phyloP scores from a whole-genome alignment of 2,113 vertebrate genomes.

The Tachysurus vachellii region DNA sequence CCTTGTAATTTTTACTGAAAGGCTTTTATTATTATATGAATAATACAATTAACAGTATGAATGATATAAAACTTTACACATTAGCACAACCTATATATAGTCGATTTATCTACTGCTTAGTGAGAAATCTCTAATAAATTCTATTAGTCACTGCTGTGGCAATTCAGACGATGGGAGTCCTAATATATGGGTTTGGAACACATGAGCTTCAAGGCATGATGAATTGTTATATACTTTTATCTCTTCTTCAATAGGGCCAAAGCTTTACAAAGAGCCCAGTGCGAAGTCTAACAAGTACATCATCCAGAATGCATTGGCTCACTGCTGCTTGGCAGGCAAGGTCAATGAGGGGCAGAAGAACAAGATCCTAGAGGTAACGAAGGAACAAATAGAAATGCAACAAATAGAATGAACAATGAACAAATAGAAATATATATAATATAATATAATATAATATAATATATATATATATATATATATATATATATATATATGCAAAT shows the following conservation, averaged over 20 bases:
- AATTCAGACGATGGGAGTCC: not conserved
- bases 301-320: slow-evolving; percentile 94
- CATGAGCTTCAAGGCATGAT: not conserved
- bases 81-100: not conserved
- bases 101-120: not conserved
- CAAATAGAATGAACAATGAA: too few relatives aligned
- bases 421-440: too few relatives aligned
- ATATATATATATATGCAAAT: not conserved
- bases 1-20: too few relatives aligned
- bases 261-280: slow-evolving; percentile 97
- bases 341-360: slow-evolving; percentile 99
- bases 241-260: slow-evolving; percentile 79
- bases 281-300: slow-evolving; percentile 99
- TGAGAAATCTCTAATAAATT: not conserved
- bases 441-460: too few relatives aligned
- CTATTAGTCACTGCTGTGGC: not conserved
- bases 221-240: not conserved
- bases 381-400: not conserved
- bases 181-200: not conserved
- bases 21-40: too few relatives aligned
- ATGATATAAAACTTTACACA: not conserved
- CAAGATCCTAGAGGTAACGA: slow-evolving; percentile 92
- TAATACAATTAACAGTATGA: not conserved
- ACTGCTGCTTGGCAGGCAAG: slow-evolving; percentile 96
- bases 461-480: not conserved